These are phyloP conservation scores for Trematocara unimaculatum DNA, from an alignment of 2,113 vertebrate genomes.

Conservation along the genomic window DNA sequence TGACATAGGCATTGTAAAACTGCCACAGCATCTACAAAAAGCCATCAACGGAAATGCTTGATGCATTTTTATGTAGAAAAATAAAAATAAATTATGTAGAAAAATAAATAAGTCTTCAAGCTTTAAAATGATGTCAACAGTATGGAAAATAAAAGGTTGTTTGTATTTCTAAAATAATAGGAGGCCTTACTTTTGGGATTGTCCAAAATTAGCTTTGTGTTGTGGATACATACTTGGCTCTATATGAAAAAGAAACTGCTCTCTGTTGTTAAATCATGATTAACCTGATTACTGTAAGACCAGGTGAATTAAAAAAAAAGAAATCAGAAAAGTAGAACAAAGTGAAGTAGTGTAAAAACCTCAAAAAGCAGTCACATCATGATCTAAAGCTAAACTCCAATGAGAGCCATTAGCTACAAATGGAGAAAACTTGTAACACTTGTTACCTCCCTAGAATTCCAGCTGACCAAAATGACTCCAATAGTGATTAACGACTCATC, in stretches of 20 bases:
- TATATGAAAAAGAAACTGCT: background rate
- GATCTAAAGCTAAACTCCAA: background rate
- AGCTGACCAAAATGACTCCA: background rate
- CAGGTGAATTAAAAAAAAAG: background rate
- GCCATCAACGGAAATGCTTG: rapidly evolving
- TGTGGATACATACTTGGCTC: background rate
- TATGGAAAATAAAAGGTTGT: background rate
- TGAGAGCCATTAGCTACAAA: background rate
- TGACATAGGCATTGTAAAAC: background rate
- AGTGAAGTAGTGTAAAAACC: background rate
- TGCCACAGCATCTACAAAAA: background rate
- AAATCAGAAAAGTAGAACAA: background rate
- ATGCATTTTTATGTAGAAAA: background rate
- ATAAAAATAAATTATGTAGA: background rate
- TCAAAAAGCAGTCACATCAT: background rate
- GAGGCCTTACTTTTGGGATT: background rate
- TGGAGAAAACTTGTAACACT: background rate
- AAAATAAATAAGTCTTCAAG: background rate
- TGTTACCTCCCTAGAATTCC: background rate
- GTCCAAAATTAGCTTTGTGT: background rate
- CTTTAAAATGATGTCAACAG: background rate
- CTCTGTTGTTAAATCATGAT: background rate
- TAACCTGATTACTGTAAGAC: background rate
- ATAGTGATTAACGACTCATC: background rate
- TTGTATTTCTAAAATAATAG: background rate